A percentile compares a stretch with the other conserved stretches of the same genome.
Conservation (phyloP, 2,888 invertebrate genomes). For the Oasisia sp. region DNA sequence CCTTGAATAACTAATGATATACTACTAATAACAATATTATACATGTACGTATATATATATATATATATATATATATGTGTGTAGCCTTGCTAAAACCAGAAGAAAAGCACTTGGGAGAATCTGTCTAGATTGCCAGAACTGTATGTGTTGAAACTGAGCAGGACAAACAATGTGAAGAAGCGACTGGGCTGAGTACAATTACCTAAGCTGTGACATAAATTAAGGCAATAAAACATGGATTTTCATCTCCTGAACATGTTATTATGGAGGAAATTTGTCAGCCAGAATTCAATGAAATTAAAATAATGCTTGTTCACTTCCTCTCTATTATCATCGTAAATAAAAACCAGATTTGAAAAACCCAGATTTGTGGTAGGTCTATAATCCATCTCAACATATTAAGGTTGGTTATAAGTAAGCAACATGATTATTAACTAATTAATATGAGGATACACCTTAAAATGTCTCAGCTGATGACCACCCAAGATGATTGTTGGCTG, state of each 20-base stretch:
- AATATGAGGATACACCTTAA: not conserved
- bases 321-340: not conserved
- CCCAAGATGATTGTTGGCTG: not conserved
- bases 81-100: not conserved
- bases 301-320: not conserved
- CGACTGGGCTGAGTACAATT: not conserved
- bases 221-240: not conserved
- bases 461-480: not conserved
- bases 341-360: not conserved
- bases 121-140: not conserved
- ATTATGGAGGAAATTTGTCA: not conserved
- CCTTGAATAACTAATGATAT: not conserved
- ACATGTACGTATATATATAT: not conserved
- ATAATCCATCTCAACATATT: not conserved
- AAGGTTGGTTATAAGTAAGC: not conserved
- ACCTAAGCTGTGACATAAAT: not conserved
- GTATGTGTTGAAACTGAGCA: not conserved
- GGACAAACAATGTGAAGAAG: not conserved
- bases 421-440: not conserved
- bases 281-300: not conserved
- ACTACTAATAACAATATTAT: not conserved
- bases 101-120: not conserved
- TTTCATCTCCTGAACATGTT: not conserved
- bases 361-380: not conserved
- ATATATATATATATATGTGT: not conserved